A percentile compares a stretch with the other conserved stretches of the same genome.
Conservation (phyloP, 2,113 vertebrate species). For the Indicator maculatus region DNA sequence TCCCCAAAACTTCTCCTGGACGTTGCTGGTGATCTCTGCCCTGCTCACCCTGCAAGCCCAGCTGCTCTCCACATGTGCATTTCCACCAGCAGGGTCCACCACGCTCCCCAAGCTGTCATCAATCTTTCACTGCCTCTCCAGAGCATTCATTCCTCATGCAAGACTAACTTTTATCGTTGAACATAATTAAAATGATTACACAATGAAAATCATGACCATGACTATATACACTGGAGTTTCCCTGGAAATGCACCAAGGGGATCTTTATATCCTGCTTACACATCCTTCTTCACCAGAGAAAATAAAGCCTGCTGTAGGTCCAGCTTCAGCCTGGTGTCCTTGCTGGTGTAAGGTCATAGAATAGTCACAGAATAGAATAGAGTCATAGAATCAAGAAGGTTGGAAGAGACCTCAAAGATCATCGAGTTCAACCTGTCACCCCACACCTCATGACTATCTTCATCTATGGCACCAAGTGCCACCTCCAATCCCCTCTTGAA, state of each 20-base stretch:
- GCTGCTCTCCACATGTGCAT: not conserved
- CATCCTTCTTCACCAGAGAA: not conserved
- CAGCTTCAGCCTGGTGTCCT: not conserved
- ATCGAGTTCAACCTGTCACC: no score
- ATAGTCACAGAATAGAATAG: no score
- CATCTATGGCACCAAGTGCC: no score
- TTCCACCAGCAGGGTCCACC: constrained; percentile 24
- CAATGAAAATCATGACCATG: constrained; percentile 64
- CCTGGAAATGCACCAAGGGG: constrained; percentile 5
- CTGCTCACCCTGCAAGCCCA: not conserved
- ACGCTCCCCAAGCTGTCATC: constrained; percentile 41
- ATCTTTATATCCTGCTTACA: not conserved
- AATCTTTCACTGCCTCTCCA: constrained; percentile 59
- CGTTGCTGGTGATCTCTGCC: not conserved
- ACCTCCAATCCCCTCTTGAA: no score
- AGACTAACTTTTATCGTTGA: constrained; percentile 70
- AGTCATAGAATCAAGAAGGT: no score
- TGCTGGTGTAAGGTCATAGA: not conserved
- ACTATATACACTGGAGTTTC: constrained; percentile 34
- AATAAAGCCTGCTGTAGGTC: not conserved
- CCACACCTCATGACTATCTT: no score
- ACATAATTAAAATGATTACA: constrained; percentile 78
- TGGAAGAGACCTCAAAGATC: no score
- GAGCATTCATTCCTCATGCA: constrained; percentile 67
- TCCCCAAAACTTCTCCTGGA: not conserved